Evolutionary conservation across 2,888 invertebrate genomes (phyloP).

Genomic region (Peribatodes rhomboidaria): DNA sequence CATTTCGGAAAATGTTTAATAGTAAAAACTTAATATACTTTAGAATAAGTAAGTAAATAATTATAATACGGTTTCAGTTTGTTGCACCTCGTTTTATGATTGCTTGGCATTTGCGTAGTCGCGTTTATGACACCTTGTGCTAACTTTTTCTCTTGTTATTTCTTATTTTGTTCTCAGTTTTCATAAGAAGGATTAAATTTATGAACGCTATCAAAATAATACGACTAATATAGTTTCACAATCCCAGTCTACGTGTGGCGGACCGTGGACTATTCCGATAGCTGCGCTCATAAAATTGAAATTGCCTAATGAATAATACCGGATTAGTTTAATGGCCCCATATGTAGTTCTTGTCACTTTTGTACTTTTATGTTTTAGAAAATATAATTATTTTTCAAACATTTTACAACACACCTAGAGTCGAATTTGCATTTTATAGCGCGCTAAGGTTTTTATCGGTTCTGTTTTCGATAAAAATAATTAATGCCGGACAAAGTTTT

Average conservation of each 20-base stretch:
- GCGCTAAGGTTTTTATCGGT: constrained; percentile 23
- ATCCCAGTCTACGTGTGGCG: constrained; percentile 56
- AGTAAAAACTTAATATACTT: no score
- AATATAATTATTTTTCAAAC: constrained; percentile 34
- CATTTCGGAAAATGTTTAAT: background rate
- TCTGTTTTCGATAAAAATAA: constrained; percentile 24
- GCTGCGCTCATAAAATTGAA: constrained; percentile 63
- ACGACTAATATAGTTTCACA: constrained; percentile 61
- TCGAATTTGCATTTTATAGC: constrained; percentile 34
- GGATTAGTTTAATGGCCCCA: constrained; percentile 65
- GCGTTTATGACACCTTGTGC: background rate
- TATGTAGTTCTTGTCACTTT: constrained; percentile 57
- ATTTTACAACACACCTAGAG: constrained; percentile 34
- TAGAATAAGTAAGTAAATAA: no score
- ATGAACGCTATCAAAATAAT: constrained; percentile 64
- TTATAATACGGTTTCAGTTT: background rate
- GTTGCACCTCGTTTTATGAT: background rate
- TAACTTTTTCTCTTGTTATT: background rate
- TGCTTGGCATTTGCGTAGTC: background rate
- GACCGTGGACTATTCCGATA: constrained; percentile 53
- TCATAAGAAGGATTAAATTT: constrained; percentile 57
- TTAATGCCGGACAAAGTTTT: constrained; percentile 24
- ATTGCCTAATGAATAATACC: constrained; percentile 70
- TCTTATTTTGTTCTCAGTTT: constrained; percentile 26
- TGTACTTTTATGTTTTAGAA: constrained; percentile 46